Evolutionary conservation across 2,888 invertebrate genomes (phyloP), one percentile per base, ranked within the genome.

Genomic region (Lydus trimaculatus): DNA sequence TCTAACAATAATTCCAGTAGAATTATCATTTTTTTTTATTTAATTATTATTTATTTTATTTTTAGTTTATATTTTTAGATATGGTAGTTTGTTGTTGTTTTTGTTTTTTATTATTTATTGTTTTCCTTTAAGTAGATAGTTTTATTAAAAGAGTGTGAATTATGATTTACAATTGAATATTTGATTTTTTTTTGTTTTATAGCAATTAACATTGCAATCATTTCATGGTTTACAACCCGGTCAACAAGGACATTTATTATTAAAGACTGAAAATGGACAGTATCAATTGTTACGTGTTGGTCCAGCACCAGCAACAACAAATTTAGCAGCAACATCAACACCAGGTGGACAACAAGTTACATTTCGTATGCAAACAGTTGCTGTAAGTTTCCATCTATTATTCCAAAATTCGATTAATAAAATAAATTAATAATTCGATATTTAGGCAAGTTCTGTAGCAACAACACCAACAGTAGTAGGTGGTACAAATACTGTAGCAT

Each of bases 211-310:
- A 81, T 89, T 96, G 86, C 94, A 95, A 89, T 90, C 94, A 83
- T 89, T 96, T 81, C 94, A 94, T 86, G 92, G 93, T 84, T 89
- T 95, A 77, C 95, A 94, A 87, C 92, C 94, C 77, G 93, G 94
- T 84, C 94, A 95, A 85, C 95, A 94, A 86, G 92, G 92, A 72
- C 94, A 96, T 85, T 90, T 98, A 85, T 90, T 98, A 84, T 90
- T 98, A 85, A 97, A 97, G 90, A 98, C 97, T 83, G 98, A 98
- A 88, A 97, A 95, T 89, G 98, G 98, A 83, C 96, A 96, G 86
- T 95, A 94, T 87, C 97, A 98, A 87, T 89, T 98, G 85, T 88
- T 98, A 83, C 91, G 96, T 85, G 94, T 96, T 80, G 94, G 94
- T 76, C 94, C 94, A 77, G 92, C 94, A 74, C 91, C 94, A 69